Conservation (phyloP, 2,797 vertebrate genomes). For the Sebastes melanostomus region DNA sequence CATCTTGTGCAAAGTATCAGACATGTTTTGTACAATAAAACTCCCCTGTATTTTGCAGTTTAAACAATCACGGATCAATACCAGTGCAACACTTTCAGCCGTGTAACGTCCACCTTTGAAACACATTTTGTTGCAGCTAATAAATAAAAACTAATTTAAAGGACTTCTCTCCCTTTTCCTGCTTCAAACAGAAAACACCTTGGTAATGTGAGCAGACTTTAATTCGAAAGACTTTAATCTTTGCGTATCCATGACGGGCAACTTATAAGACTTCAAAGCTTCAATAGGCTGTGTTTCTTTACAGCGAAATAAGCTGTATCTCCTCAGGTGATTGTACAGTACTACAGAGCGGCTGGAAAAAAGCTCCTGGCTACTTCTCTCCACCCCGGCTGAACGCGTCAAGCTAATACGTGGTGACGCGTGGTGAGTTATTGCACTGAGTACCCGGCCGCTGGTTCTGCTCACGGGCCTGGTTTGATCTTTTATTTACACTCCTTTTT, state of each 20-base stretch:
- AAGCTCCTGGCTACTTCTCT: constrained; percentile 65
- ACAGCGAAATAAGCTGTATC: constrained; percentile 34
- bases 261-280: constrained; percentile 48
- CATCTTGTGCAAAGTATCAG: neutral
- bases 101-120: neutral
- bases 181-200: constrained; percentile 39
- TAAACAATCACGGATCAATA: neutral
- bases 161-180: neutral
- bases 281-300: constrained; percentile 42
- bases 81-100: neutral
- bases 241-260: neutral
- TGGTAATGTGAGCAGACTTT: neutral
- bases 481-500: constrained; percentile 84
- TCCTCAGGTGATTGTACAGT: constrained; percentile 67
- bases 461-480: constrained; percentile 80
- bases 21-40: neutral
- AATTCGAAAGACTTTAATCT: constrained; percentile 36
- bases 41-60: neutral
- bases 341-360: constrained; percentile 39
- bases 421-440: constrained; percentile 78
- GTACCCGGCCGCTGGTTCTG: constrained; percentile 74
- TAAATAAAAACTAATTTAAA: constrained; percentile 7
- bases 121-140: constrained; percentile 1
- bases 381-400: constrained; percentile 59
- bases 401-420: constrained; percentile 71